Evolutionary conservation across 64 coral and sea anemone species (phyloP).

Genomic region (Dendrophyllia cribrosa): DNA sequence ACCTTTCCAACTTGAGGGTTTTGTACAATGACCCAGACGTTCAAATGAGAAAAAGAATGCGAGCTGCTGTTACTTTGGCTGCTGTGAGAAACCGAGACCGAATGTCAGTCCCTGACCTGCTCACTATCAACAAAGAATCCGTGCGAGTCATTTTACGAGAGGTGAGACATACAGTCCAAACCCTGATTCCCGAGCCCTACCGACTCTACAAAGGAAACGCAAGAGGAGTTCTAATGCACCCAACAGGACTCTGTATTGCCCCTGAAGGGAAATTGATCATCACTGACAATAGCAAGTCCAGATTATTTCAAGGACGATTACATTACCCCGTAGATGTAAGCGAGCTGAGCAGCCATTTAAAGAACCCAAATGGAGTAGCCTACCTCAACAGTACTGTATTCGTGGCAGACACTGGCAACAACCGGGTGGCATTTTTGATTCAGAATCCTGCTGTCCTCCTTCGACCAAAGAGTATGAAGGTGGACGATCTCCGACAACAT

Average conservation of each 20-base stretch:
- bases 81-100: conserved; percentile 52
- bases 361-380: conserved; percentile 32
- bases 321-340: conserved; percentile 64
- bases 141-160: background rate
- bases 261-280: conserved; percentile 42
- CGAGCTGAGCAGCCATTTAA: conserved; percentile 36
- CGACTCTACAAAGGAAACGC: conserved; percentile 13
- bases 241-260: conserved; percentile 49
- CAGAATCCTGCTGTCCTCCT: background rate
- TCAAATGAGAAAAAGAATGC: conserved; percentile 6
- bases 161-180: too few relatives aligned
- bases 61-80: background rate
- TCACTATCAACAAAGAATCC: conserved; percentile 10
- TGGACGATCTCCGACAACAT: background rate
- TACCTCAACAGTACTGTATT: conserved; percentile 25
- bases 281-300: conserved; percentile 36
- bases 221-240: background rate
- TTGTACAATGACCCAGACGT: conserved; percentile 57
- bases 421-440: conserved; percentile 7
- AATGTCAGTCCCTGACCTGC: conserved; percentile 55
- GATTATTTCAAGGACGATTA: conserved; percentile 29
- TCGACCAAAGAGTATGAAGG: background rate
- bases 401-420: conserved; percentile 56
- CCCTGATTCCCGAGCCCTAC: too few relatives aligned
- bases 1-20: conserved; percentile 49